phyloP scores from a whole-genome alignment of 2,797 vertebrate species.

The Odontamblyopus rebecca region DNA sequence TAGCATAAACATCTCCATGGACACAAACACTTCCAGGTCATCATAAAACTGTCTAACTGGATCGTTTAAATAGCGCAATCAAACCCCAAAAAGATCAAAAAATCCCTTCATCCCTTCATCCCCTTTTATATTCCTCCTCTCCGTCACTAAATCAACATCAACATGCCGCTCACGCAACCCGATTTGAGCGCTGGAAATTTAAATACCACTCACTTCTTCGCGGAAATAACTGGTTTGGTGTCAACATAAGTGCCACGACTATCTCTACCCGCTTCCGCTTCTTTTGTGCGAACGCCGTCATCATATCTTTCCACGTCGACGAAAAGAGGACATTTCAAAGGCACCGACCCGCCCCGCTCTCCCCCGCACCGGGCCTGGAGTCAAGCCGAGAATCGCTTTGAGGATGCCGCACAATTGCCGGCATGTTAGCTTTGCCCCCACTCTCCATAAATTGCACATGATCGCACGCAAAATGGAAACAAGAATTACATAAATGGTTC shows the following conservation, averaged over 20 bases:
- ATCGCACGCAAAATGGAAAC: constrained; percentile 57
- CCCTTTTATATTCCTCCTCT: no score
- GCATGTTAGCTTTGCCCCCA: constrained; percentile 38
- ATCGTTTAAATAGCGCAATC: no score
- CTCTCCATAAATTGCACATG: constrained; percentile 31
- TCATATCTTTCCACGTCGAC: constrained; percentile 13
- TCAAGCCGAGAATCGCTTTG: constrained; percentile 25
- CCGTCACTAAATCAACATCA: not conserved
- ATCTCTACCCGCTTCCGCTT: constrained; percentile 32
- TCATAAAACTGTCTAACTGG: no score
- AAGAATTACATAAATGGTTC: constrained; percentile 59
- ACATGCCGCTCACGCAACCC: constrained; percentile 13
- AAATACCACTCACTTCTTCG: constrained; percentile 27
- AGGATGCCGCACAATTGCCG: constrained; percentile 48
- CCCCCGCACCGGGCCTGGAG: constrained; percentile 16
- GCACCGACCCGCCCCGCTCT: constrained; percentile 53
- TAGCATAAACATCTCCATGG: no score
- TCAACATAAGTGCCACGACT: constrained; percentile 22
- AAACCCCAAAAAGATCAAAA: no score
- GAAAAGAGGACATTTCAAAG: constrained; percentile 61
- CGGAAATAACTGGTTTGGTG: constrained; percentile 36
- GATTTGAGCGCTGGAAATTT: constrained; percentile 6
- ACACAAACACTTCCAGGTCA: no score
- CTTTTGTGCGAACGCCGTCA: constrained; percentile 22
- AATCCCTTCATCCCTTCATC: not conserved